These are phyloP conservation scores for Scophthalmus maximus DNA, from an alignment of 2,113 vertebrate species.

Conservation along the genomic window DNA sequence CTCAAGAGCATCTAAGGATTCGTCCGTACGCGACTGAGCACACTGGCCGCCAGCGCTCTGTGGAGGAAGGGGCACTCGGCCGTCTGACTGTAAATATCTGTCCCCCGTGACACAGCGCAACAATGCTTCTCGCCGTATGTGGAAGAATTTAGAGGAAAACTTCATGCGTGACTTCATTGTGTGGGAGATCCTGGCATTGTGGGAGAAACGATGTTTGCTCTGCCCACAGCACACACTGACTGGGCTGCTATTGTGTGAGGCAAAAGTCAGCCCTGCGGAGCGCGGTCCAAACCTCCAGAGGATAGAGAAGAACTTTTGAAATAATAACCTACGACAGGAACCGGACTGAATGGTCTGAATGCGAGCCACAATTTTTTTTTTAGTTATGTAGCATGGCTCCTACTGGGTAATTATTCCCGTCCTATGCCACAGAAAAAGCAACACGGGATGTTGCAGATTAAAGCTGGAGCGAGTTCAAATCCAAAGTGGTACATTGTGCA, in stretches of 20 bases:
- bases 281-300: conserved; percentile 47
- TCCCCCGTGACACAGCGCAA: conserved; percentile 68
- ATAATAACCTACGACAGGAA: conserved; percentile 52
- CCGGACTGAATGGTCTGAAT: conserved; percentile 27
- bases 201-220: conserved; percentile 66
- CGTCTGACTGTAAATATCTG: conserved; percentile 64
- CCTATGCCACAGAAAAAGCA: conserved; percentile 47
- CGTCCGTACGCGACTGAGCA: conserved; percentile 4
- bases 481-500: conserved; percentile 20
- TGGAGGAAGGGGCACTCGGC: conserved; percentile 63
- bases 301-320: conserved; percentile 37
- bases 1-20: conserved; percentile 7
- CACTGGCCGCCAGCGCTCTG: conserved; percentile 28
- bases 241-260: conserved; percentile 66
- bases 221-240: conserved; percentile 61
- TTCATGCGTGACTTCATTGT: conserved; percentile 77
- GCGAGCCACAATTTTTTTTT: conserved; percentile 23
- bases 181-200: conserved; percentile 79
- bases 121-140: conserved; percentile 64
- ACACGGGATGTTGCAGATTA: conserved; percentile 35
- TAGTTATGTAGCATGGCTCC: conserved; percentile 20
- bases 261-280: conserved; percentile 46
- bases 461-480: conserved; percentile 39
- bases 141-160: conserved; percentile 77
- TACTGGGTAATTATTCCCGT: conserved; percentile 41